A percentile compares a stretch with the other conserved stretches of the same genome.
These are phyloP conservation scores for Orthosia gothica DNA, from an alignment of 2,888 invertebrate species.

Conservation along the genomic window DNA sequence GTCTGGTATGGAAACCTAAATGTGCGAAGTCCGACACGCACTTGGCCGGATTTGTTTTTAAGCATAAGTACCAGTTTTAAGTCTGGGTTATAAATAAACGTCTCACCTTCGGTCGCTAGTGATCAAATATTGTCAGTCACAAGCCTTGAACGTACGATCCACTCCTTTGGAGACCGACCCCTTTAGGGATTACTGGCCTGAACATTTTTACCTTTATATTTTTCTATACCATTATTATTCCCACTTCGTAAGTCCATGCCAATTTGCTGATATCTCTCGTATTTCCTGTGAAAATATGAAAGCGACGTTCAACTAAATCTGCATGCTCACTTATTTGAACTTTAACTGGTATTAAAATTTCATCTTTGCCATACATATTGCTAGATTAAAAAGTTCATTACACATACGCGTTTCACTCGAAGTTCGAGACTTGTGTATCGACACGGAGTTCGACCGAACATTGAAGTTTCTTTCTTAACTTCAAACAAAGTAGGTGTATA, in stretches of 20 bases:
- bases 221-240: constrained; percentile 15
- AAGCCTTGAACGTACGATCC: constrained; percentile 28
- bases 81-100: constrained; percentile 20
- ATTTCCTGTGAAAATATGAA: constrained; percentile 1
- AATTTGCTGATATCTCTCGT: neutral
- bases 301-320: constrained; percentile 35
- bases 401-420: constrained; percentile 14
- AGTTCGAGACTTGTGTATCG: constrained; percentile 28
- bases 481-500: constrained; percentile 49
- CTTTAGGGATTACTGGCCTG: constrained; percentile 30
- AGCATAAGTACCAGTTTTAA: constrained; percentile 5
- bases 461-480: constrained; percentile 57
- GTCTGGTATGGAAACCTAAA: too few relatives aligned
- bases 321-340: constrained; percentile 29
- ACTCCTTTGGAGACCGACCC: constrained; percentile 22
- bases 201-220: constrained; percentile 21
- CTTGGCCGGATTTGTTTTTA: too few relatives aligned
- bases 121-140: constrained; percentile 38
- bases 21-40: too few relatives aligned
- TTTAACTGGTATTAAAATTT: constrained; percentile 43
- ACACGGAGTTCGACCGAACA: constrained; percentile 17
- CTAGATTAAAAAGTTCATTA: constrained; percentile 54
- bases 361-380: constrained; percentile 44
- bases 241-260: neutral
- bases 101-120: constrained; percentile 16